Base-by-base conservation (phyloP, 2,797 vertebrate species). In the Channallabes apus region DNA sequence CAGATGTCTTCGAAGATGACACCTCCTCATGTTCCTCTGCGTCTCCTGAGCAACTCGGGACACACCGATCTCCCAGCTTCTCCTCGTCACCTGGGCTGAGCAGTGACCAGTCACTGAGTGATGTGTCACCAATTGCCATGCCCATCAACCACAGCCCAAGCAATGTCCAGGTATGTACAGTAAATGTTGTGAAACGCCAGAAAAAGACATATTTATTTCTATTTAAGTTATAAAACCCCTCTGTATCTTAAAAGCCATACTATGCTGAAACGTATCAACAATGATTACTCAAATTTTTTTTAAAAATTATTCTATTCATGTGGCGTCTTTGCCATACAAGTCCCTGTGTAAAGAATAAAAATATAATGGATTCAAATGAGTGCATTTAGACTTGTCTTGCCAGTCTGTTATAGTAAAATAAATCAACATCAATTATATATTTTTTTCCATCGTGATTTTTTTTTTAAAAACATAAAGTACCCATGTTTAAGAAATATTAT, bases 1-100 rank as follows among this genome's bases (percentile, higher is more conserved):
- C 93, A 80, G 95, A 96, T 91, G 93, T 94, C 92, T 95, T 96
- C 90, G 94, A 96, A 94, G 96, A 96, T 88, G 95, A 96, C 92
- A 92, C 95, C 93, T 94, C 93, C 61, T 94, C 94, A 83, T 94
- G 93, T 87, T 92, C 93, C 80, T 94, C 94, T 76, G 93, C 94
- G 7, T 92, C 93, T 86, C 88, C 91, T 0, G 94, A 95, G 89
- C 94, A 94, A 85, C 92, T 90, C 46, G 88, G 91, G 32, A 64
- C 90, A 64, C 94, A 91, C 91, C 94, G 91, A 68, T 93, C 94
- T 24, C 89, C 92, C 0, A 87, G 88, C 73, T 93, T 95, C 86
- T 88, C 94, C 68, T 91, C 93, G 18, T 91, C 95, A 80, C 92
- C 94, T 6, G 93, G 93, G 82, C 91, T 94, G 87, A 85, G 91